phyloP scores from a whole-genome alignment of 2,797 vertebrate genomes.

The Natrix natrix region DNA sequence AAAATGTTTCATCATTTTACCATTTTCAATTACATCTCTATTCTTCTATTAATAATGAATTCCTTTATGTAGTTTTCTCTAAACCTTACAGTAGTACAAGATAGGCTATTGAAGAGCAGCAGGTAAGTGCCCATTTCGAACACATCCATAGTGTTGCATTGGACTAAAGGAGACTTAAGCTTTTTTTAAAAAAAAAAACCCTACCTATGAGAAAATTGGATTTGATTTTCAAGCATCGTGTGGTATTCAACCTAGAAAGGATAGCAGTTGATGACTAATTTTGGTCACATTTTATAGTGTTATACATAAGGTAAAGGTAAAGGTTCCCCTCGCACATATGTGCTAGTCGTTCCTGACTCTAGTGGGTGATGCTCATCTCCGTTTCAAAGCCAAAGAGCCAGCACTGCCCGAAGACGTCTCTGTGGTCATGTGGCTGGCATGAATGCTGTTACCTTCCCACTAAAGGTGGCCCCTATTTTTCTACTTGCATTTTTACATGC shows the following conservation, averaged over 20 bases:
- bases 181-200: slow-evolving; percentile 20
- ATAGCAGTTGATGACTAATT: slow-evolving; percentile 52
- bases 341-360: too few species aligned
- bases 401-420: too few species aligned
- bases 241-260: slow-evolving; percentile 49
- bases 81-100: slow-evolving; percentile 23
- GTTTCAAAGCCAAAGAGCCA: too few species aligned
- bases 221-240: slow-evolving; percentile 56
- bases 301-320: background rate
- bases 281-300: slow-evolving; percentile 57
- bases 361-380: too few species aligned
- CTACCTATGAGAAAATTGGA: slow-evolving; percentile 46
- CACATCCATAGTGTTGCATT: slow-evolving; percentile 35
- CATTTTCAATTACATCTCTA: slow-evolving; percentile 57
- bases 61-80: slow-evolving; percentile 53
- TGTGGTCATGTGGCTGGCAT: too few species aligned
- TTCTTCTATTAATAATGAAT: slow-evolving; percentile 57
- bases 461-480: too few species aligned
- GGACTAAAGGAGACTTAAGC: slow-evolving; percentile 40
- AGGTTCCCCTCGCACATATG: too few species aligned
- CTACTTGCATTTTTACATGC: too few species aligned
- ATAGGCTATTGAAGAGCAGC: slow-evolving; percentile 24
- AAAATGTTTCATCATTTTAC: slow-evolving; percentile 40
- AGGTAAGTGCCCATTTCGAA: slow-evolving; percentile 48
- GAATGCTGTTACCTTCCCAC: too few species aligned